phyloP scores from a whole-genome alignment of 2,797 vertebrate species.

The Aeoliscus strigatus region DNA sequence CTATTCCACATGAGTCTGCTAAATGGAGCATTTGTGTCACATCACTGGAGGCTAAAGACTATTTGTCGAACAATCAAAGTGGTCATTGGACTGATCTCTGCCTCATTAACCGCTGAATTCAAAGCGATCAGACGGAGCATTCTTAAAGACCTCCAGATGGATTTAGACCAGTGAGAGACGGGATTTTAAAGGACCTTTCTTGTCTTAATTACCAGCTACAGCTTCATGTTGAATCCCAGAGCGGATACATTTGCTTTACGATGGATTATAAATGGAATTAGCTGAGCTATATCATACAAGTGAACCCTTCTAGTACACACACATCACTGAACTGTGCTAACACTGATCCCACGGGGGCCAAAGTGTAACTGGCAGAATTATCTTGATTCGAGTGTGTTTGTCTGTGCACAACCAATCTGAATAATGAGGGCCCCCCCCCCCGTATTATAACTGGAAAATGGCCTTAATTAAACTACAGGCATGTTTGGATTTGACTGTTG shows the following conservation, averaged over 20 bases:
- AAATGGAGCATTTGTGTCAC: background rate
- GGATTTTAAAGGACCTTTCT: conserved; percentile 1
- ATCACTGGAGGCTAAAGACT: background rate
- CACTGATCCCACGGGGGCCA: conserved; percentile 43
- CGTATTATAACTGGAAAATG: conserved; percentile 31
- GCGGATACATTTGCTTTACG: conserved; percentile 25
- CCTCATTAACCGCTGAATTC: too few species aligned
- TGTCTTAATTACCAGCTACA: conserved; percentile 16
- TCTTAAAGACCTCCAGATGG: conserved; percentile 2
- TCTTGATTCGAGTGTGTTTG: conserved; percentile 20
- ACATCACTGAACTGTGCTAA: conserved; percentile 24
- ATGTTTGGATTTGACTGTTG: conserved; percentile 44
- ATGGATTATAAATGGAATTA: conserved; percentile 45
- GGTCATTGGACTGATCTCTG: too few species aligned
- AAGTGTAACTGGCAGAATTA: conserved; percentile 35
- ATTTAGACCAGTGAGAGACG: conserved; percentile 10
- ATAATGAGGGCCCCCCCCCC: conserved; percentile 50
- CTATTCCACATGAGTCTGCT: background rate
- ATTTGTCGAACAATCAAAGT: background rate
- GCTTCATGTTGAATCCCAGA: conserved; percentile 27
- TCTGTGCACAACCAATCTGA: too few species aligned
- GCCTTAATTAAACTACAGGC: conserved; percentile 57
- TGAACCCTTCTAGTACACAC: conserved; percentile 30
- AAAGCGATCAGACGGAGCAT: too few species aligned
- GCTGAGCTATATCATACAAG: conserved; percentile 30